Base-by-base conservation (phyloP, 2,797 vertebrate species). In the Sebastes taczanowskii region DNA sequence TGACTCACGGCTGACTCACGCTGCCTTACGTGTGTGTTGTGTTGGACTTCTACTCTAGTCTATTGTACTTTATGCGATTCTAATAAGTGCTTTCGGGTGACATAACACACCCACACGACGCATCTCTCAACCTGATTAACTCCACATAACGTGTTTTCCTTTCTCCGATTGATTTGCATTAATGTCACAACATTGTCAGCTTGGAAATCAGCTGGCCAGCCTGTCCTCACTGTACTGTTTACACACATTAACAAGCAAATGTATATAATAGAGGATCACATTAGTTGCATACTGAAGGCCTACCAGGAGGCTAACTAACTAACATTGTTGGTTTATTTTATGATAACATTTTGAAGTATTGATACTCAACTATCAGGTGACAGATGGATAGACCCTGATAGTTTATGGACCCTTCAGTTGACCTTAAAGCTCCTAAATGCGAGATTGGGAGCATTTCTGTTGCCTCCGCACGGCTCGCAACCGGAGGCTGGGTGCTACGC, bases 1-100 rank as follows among this genome's bases (percentile, higher is more conserved):
- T 64, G 74, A 74, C 75, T 73, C 5, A 9, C 8, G 16, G 32
- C 69, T 25, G 69, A 74, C 71, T 86, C 29, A 56, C 30, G 5
- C 62, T 58, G 9, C 0, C 55, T 55, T 23, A 11, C 20, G 13
- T 35, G 20, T 53, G 77, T 49, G 27, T 35, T 42, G 0, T 10
- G 27, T 27, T 59, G 11, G 80, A 82, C 72, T 63, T 79, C 49
- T 53, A 30, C 32, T 55, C 11, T n/a, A 11, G n/a, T 65, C 8
- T 77, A 2, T 27, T 82, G 29, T 60, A 46, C 13, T 60, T 66
- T 4, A 52, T n/a, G 20, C 3, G 14, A 3, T 23, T 62, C 4
- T 23, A 58, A 55, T 65, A 71, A 81, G 11, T 32, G 23, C 58
- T 73, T 67, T 58, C 5, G 4, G 65, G 46, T 80, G 49, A 71